Evolutionary conservation across 2,797 vertebrate genomes (phyloP).

Genomic region (Rhinella marina): DNA sequence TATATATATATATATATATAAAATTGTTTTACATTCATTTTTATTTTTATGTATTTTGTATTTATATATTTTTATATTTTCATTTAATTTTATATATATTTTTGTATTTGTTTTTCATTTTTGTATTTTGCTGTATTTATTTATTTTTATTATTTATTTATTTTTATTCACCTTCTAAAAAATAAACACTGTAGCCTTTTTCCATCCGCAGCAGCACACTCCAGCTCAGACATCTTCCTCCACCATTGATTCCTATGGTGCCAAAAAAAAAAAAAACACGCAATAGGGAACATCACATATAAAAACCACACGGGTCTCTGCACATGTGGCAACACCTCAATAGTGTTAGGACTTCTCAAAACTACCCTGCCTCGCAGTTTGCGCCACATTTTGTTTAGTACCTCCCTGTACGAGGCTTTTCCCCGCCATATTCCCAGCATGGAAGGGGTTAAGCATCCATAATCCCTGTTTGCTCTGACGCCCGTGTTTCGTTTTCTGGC

Average conservation of each 20-base stretch:
- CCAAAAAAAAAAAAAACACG: too few relatives aligned
- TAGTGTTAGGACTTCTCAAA: background rate
- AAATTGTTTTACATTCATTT: too few relatives aligned
- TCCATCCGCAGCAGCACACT: background rate
- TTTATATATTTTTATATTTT: too few relatives aligned
- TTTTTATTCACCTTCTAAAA: background rate
- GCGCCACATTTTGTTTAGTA: background rate
- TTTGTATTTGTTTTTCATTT: too few relatives aligned
- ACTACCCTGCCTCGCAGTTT: background rate
- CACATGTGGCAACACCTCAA: background rate
- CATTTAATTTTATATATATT: too few relatives aligned
- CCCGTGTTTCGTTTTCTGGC: background rate
- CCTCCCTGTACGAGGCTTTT: too few relatives aligned
- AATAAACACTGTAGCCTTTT: background rate
- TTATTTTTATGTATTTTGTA: too few relatives aligned
- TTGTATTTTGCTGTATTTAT: too few relatives aligned
- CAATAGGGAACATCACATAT: background rate
- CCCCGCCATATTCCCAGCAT: background rate
- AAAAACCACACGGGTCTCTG: background rate
- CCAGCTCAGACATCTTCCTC: background rate
- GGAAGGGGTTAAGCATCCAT: background rate
- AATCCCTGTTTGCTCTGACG: background rate
- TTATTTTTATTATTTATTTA: background rate
- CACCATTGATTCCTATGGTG: background rate
- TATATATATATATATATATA: too few relatives aligned